A percentile compares a stretch with the other conserved stretches of the same genome.
Conservation (phyloP, 2,113 vertebrate genomes). For the Scophthalmus maximus region DNA sequence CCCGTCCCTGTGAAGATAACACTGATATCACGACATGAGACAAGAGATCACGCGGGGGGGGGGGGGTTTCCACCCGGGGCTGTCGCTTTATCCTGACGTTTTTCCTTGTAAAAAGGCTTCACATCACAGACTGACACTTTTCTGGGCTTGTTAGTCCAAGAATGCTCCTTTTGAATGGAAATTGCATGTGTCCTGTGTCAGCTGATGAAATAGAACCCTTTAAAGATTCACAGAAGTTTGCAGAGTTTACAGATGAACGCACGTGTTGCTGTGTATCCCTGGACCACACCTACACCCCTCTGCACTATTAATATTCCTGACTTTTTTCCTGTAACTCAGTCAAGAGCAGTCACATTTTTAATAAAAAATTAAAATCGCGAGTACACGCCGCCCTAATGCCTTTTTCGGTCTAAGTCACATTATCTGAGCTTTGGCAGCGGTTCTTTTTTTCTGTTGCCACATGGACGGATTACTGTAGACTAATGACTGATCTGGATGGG, state of each 20-base stretch:
- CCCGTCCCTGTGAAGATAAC: conserved; percentile 18
- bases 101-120: not conserved
- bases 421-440: conserved; percentile 60
- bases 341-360: conserved; percentile 37
- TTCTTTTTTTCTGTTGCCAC: conserved; percentile 53
- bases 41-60: conserved; percentile 17
- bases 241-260: not conserved
- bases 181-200: conserved; percentile 1
- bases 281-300: conserved; percentile 66
- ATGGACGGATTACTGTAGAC: conserved; percentile 59
- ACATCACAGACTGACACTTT: not conserved
- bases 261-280: conserved; percentile 43
- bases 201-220: too few relatives aligned
- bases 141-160: not conserved
- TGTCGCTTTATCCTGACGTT: conserved; percentile 11
- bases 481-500: conserved; percentile 62
- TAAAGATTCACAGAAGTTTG: conserved; percentile 1
- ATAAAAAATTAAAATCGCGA: conserved; percentile 37
- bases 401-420: conserved; percentile 36
- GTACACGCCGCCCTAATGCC: not conserved
- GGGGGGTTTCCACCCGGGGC: too few relatives aligned
- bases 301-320: conserved; percentile 62
- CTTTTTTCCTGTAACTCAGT: conserved; percentile 23
- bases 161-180: not conserved
- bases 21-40: conserved; percentile 36